Base-by-base conservation (phyloP, 2,888 invertebrate species). In the Drosophila mimica region DNA sequence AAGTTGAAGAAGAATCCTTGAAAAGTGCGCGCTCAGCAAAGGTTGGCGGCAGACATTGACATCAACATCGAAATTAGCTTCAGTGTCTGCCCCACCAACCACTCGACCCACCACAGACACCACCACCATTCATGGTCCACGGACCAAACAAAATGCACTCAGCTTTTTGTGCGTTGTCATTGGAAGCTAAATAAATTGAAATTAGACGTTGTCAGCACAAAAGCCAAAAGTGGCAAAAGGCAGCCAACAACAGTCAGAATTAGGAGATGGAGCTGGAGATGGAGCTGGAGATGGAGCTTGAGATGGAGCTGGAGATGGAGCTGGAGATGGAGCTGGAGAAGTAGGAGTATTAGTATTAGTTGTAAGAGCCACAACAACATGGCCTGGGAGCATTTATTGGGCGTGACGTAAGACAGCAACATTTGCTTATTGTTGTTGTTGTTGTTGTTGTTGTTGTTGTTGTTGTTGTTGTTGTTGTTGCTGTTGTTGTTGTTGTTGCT, bases 161-260 rank as follows among this genome's bases (percentile, higher is more conserved):
- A 76, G 38, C 89, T 69, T 74, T 89, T 87, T 89, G 72, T 85
- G 84, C 88, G 76, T 77, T 79, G 89, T 84, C 88, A 89, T 89
- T 81, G 85, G 78, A 75, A 84, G 88, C 89, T 78, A 84, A 82
- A 85, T 89, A 85, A 85, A 89, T 85, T 87, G 89, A 85, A 85
- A 85, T 89, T 84, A 85, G 78, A 80, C 88, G 73, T 78, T 82
- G 85, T 89, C 85, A 85, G 89, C 85, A 85, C 68, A 85, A 85
- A 82, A 83, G 66, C 70, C 70, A 77, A 83, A 80, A 80, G 74
- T 67, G 80, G 63, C 73, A 54, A 75, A 58, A 63, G 61, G 49
- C 68, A 58, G 51, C 59, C 34, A 52, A 57, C 43, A 54, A 53
- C 30, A 40, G 33, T 4, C 30, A 13, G 36, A 36, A 25, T 46